Conservation (phyloP, 2,888 invertebrate species). For the Caenorhabditis sp. region DNA sequence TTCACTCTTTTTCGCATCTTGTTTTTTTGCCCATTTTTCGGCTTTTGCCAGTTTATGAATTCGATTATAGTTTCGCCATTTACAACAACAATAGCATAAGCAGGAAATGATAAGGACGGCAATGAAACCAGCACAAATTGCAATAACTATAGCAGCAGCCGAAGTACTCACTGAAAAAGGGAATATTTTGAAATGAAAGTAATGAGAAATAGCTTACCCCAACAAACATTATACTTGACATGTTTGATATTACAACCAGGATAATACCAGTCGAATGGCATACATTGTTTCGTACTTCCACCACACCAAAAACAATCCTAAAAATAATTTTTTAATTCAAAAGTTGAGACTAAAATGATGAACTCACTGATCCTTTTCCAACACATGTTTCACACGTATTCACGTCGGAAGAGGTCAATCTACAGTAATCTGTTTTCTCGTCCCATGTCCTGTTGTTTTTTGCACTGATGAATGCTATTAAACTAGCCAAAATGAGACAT, state of each 20-base stretch:
- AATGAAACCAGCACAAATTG: conserved; percentile 49
- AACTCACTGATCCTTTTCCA: conserved; percentile 47
- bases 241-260: conserved; percentile 53
- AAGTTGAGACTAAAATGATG: too few relatives aligned
- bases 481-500: too few relatives aligned
- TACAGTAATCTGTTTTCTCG: conserved; percentile 37
- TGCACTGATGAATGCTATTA: not conserved
- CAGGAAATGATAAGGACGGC: conserved; percentile 40
- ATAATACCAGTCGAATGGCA: conserved; percentile 57
- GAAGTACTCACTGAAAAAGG: conserved; percentile 50
- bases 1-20: conserved; percentile 14
- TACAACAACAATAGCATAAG: conserved; percentile 43
- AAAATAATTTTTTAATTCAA: conserved; percentile 2
- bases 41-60: conserved; percentile 39
- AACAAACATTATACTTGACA: conserved; percentile 54
- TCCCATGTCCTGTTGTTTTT: conserved; percentile 21
- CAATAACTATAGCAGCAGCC: conserved; percentile 50
- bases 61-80: conserved; percentile 38
- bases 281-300: conserved; percentile 46
- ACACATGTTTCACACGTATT: conserved; percentile 50
- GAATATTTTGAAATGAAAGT: not conserved
- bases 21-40: conserved; percentile 20
- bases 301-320: conserved; percentile 57
- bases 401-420: conserved; percentile 30
- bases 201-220: conserved; percentile 31